phyloP scores from a whole-genome alignment of 1,140 invertebrate genomes.

The Drosophila sturtevanti region DNA sequence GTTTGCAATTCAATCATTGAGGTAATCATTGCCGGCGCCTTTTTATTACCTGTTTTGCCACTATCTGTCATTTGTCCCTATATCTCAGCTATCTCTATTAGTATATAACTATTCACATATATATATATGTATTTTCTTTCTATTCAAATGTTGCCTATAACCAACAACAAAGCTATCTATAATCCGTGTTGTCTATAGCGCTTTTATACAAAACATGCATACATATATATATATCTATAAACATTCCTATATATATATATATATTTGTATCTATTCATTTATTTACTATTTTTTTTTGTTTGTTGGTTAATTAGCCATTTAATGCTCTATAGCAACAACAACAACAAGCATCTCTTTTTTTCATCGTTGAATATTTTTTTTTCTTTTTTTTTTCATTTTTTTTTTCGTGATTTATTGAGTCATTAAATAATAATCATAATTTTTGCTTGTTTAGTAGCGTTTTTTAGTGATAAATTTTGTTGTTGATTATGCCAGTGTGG shows the following conservation, averaged over 20 bases:
- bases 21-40: slow-evolving; percentile 41
- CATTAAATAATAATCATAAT: slow-evolving; percentile 76
- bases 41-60: slow-evolving; percentile 49
- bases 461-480: slow-evolving; percentile 26
- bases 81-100: not conserved
- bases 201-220: not conserved
- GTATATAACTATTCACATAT: not conserved
- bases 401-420: slow-evolving; percentile 67
- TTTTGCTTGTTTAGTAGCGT: slow-evolving; percentile 50
- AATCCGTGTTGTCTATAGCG: slow-evolving; percentile 47
- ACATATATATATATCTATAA: too few species aligned
- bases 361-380: too few species aligned
- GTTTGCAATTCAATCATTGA: slow-evolving; percentile 41
- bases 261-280: slow-evolving; percentile 14
- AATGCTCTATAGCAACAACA: slow-evolving; percentile 63
- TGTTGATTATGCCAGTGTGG: slow-evolving; percentile 14
- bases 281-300: slow-evolving; percentile 49
- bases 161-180: slow-evolving; percentile 22
- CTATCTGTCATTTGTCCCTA: slow-evolving; percentile 10
- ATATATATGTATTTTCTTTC: too few species aligned
- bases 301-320: slow-evolving; percentile 68
- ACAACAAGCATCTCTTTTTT: slow-evolving; percentile 18
- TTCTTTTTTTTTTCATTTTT: too few species aligned
- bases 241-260: too few species aligned
- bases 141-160: not conserved